Conservation (phyloP, 2,888 invertebrate genomes). For the Oligia strigilis region DNA sequence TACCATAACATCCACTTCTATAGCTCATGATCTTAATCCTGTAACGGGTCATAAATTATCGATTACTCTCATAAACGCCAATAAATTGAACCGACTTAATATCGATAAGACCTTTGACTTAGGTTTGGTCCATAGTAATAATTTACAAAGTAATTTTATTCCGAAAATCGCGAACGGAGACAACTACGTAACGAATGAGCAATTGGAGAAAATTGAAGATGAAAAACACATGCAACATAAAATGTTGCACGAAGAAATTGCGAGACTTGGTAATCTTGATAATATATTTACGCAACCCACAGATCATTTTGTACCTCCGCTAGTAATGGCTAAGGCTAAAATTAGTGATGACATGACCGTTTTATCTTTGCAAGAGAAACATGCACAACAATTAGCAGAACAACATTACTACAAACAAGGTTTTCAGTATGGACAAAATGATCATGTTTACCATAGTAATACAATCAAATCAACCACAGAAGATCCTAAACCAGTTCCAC, state of each 20-base stretch:
- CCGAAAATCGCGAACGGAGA: conserved; percentile 76
- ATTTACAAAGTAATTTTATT: conserved; percentile 83
- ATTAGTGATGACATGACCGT: conserved; percentile 88
- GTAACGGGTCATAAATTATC: conserved; percentile 54
- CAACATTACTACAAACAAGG: conserved; percentile 74
- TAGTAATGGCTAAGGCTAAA: conserved; percentile 89
- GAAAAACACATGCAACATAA: conserved; percentile 85
- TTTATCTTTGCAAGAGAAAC: conserved; percentile 87
- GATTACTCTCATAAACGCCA: conserved; percentile 55
- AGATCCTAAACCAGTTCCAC: conserved; percentile 50
- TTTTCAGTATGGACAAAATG: conserved; percentile 62
- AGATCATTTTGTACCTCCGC: conserved; percentile 88
- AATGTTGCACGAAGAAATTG: conserved; percentile 85
- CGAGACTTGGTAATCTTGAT: conserved; percentile 85
- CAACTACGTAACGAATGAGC: conserved; percentile 76
- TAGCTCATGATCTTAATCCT: conserved; percentile 58
- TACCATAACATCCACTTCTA: conserved; percentile 68
- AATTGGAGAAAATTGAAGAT: conserved; percentile 81
- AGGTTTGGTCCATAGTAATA: conserved; percentile 74
- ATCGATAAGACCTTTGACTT: conserved; percentile 76
- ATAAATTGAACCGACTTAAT: conserved; percentile 68
- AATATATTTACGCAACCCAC: conserved; percentile 88
- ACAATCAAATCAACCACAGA: conserved; percentile 67
- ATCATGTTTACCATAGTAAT: conserved; percentile 53
- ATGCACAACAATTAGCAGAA: conserved; percentile 85